Evolutionary conservation across 2,113 vertebrate genomes (phyloP).

Genomic region (Montifringilla adamsi): DNA sequence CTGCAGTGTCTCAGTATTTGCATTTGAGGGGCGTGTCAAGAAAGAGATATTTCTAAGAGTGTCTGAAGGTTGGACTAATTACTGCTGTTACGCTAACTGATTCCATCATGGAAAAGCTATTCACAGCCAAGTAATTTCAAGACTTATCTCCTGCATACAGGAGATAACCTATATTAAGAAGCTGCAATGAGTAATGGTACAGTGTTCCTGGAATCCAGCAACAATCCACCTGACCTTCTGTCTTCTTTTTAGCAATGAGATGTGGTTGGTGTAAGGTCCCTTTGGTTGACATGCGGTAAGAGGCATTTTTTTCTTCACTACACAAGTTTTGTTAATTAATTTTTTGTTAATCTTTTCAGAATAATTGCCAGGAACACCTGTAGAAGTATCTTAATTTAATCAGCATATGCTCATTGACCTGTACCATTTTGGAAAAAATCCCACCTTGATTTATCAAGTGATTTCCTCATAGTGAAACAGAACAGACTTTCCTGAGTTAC

Average conservation of each 20-base stretch:
- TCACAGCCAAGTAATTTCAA: constrained; percentile 17
- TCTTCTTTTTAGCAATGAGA: neutral
- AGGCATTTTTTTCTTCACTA: neutral
- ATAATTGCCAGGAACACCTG: neutral
- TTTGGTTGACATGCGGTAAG: neutral
- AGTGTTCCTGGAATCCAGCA: neutral
- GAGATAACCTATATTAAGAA: constrained; percentile 27
- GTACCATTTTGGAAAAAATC: neutral
- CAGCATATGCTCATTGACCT: neutral
- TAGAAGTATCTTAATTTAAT: neutral
- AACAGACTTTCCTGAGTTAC: neutral
- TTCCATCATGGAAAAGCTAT: constrained; percentile 46
- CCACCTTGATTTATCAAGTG: neutral
- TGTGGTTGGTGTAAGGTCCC: neutral
- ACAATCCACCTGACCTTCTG: neutral
- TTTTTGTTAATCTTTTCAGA: neutral
- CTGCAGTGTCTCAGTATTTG: neutral
- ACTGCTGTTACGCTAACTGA: neutral
- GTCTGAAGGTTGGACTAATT: constrained; percentile 33
- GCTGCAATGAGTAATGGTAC: neutral
- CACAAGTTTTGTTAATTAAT: neutral
- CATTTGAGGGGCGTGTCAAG: neutral
- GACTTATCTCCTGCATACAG: neutral
- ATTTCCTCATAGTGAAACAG: neutral
- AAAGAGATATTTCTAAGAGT: neutral